Evolutionary conservation across 1,140 invertebrate genomes (phyloP), one percentile per base, ranked within the genome.

Genomic region (Zaprionus ghesquierei): DNA sequence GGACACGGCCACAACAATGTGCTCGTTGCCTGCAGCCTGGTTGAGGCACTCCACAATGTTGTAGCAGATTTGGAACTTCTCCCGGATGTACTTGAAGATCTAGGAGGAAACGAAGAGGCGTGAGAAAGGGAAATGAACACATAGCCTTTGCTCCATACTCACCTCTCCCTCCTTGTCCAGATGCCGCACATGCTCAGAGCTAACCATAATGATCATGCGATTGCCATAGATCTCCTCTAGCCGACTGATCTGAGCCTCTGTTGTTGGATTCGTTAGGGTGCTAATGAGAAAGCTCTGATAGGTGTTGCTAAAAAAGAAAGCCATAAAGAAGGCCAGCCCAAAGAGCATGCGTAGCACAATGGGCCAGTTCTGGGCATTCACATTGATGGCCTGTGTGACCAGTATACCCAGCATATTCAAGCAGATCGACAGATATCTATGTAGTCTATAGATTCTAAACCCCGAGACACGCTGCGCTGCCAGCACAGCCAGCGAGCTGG

Each of bases 251-350:
- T 23, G 81, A 54, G 20, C 62, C n/a, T 49, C 29, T 6, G 55
- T 79, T 0, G 75, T 77, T 0, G 90, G 90, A 10, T 79, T 91
- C 18, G 90, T 91, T 23, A 91, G 69, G 15, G 85, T 90, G 64
- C 90, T 91, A 0, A 91, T 86, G 2, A 91, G n/a, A 54, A 90
- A 89, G 50, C 87, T 89, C 63, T 91, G 90, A 56, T 91, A 91
- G 0, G 77, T 79, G 38, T 91, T 91, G 56, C 81, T 87, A 2
- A 91, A 90, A 55, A 91, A 86, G 29, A 90, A 73, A 6, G 63
- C 79, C 75, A 87, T 75, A 0, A 81, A 25, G 22, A 91, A 91
- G 20, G 79, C 69, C 1, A 69, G 50, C 0, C 38, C 54, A 29
- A 91, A 84, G 2, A 82, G 54, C 12, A 75, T 13, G 2, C 75